These are phyloP conservation scores for Martes flavigula DNA, from an alignment of 2,797 vertebrate genomes.

Conservation along the genomic window DNA sequence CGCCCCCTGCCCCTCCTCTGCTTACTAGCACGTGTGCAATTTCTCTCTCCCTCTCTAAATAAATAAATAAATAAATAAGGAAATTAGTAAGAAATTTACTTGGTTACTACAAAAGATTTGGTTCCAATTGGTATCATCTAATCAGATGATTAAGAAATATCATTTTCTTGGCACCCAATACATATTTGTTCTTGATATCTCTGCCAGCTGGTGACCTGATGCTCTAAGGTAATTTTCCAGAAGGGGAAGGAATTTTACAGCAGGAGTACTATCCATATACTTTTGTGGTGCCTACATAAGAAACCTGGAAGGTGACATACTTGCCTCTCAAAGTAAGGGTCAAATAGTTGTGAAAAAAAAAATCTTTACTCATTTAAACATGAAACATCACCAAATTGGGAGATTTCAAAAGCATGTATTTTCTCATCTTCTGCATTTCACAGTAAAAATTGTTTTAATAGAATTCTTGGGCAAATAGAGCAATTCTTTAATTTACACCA, in stretches of 20 bases:
- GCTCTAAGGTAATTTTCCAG: constrained; percentile 32
- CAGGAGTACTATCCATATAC: background rate
- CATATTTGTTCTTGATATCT: background rate
- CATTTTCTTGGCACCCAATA: background rate
- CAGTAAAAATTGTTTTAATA: background rate
- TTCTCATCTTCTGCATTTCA: background rate
- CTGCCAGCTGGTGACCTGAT: background rate
- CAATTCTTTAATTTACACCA: background rate
- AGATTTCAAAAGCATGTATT: background rate
- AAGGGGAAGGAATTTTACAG: background rate
- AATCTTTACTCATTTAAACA: background rate
- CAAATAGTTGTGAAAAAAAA: constrained; percentile 8
- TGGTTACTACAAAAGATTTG: constrained; percentile 11
- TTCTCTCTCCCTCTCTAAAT: background rate
- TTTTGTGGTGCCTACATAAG: background rate
- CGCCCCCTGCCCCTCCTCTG: background rate
- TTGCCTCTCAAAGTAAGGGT: background rate
- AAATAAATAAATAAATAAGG: background rate
- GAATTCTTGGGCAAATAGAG: background rate
- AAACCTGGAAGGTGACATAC: background rate
- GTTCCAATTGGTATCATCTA: background rate
- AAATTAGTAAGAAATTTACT: background rate
- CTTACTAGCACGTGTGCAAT: fast-evolving
- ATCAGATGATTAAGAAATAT: background rate
- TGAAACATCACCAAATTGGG: background rate